Base-by-base conservation (phyloP, 2,888 invertebrate species). In the Ditylenchus weischeri region DNA sequence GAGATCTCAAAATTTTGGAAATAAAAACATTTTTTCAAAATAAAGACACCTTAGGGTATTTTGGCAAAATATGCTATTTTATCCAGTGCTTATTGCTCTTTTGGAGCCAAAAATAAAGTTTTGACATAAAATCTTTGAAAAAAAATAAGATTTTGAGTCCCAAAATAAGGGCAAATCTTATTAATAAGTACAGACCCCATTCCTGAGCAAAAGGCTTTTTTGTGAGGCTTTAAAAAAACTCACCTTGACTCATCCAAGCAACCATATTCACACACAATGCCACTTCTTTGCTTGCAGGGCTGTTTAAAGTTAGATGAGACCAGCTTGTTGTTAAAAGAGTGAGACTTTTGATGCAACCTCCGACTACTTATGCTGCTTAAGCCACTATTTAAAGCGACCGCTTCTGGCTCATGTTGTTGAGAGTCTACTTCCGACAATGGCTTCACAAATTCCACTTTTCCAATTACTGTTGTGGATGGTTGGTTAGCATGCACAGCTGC, bases 231-330 rank as follows among this genome's bases (percentile, higher is more conserved):
- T n/a, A n/a, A n/a, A 43, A 43, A 43, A 43, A 19, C 72, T 48
- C 21, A 77, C 72, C 69, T 69, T 19, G 72, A 69, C 15, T 72
- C 69, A 23, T 71, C 69, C 23, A 73, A 68, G 59, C 78, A 78
- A 18, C 77, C 78, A 64, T 75, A 75, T 60, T 76, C 78, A 57
- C 78, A 78, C 10, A 78, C 69, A 48, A 75, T 69, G 19, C 78
- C 78, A 47, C 68, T 73, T 48, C 68, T 66, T 29, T 75, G 73
- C 65, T 75, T 57, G 57, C 78, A 78, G 49, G 77, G 74, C 59
- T 74, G 23, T 8, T 18, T 43, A 8, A 13, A 43, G 15, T 15
- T 21, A 11, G 54, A 54, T 11, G 29, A 54, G 10, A 21, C 54
- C n/a, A 54, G 10, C n/a, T 21, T 54, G 5, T 54, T n/a, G 23